Percentiles rank a stretch among this genome's conserved stretches.
Evolutionary conservation across 2,797 vertebrate genomes (phyloP).

Genomic region (Merluccius polli): DNA sequence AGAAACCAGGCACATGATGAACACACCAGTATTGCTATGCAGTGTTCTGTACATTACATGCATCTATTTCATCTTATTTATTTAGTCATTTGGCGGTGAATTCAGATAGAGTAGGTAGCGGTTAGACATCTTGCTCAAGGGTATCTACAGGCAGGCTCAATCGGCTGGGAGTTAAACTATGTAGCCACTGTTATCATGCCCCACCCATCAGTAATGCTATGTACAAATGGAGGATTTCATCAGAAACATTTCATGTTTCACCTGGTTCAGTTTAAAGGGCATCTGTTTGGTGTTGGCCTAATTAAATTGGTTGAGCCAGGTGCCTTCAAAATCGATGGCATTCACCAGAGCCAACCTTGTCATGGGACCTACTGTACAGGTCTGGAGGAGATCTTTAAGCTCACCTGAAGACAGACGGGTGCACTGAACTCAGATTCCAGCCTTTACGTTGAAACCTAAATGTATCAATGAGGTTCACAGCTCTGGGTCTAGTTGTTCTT

Average conservation of each 20-base stretch:
- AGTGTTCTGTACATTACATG: not conserved
- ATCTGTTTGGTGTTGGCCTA: slow-evolving; percentile 74
- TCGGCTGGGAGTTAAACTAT: not conserved
- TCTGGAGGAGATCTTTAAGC: slow-evolving; percentile 82
- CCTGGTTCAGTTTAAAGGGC: slow-evolving; percentile 79
- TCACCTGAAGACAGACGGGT: slow-evolving; percentile 71
- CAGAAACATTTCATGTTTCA: slow-evolving; percentile 43
- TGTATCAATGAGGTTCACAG: not conserved
- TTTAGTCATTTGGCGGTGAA: not conserved
- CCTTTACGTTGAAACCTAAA: not conserved
- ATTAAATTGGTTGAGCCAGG: slow-evolving; percentile 81
- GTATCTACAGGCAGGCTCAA: not conserved
- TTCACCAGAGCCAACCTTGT: slow-evolving; percentile 84
- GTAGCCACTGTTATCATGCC: not conserved
- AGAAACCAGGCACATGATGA: not conserved
- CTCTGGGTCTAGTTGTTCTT: not conserved
- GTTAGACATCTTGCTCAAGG: not conserved
- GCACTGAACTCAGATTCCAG: not conserved
- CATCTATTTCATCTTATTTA: not conserved
- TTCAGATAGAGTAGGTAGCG: not conserved
- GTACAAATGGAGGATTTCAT: not conserved
- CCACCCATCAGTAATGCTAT: not conserved
- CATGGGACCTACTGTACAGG: slow-evolving; percentile 67
- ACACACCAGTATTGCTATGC: not conserved
- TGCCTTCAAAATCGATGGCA: slow-evolving; percentile 90